Percentiles rank a stretch among this genome's conserved stretches.
phyloP scores from a whole-genome alignment of 2,113 vertebrate genomes.

The Dunckerocampus dactyliophorus region DNA sequence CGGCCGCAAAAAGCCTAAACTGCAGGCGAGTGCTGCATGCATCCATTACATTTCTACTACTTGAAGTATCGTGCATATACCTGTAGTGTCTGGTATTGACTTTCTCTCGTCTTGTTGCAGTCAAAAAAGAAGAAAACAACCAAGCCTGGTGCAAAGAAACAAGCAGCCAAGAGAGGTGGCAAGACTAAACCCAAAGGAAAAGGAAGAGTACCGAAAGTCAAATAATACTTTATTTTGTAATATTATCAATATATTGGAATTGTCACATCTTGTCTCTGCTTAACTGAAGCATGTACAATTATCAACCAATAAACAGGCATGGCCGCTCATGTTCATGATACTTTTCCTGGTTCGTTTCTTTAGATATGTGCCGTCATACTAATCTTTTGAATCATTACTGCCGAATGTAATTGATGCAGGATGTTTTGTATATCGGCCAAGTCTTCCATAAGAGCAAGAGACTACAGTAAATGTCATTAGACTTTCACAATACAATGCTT shows the following conservation, averaged over 20 bases:
- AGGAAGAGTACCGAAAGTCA: conserved; percentile 46
- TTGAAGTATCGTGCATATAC: background rate
- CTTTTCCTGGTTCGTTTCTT: too few relatives aligned
- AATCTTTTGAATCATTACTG: too few relatives aligned
- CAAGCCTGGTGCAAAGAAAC: conserved; percentile 38
- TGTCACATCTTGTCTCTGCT: background rate
- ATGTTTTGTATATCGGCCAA: too few relatives aligned
- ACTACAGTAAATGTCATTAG: too few relatives aligned
- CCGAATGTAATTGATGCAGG: too few relatives aligned
- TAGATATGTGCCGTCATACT: too few relatives aligned
- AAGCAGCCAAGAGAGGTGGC: conserved; percentile 32
- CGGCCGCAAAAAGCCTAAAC: conserved; percentile 59
- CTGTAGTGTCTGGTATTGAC: accelerated
- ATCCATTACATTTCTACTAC: background rate
- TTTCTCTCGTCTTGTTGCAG: conserved; percentile 19
- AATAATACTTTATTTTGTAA: conserved; percentile 28
- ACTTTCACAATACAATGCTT: background rate
- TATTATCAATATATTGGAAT: background rate
- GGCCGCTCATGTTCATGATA: too few relatives aligned
- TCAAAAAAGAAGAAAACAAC: conserved; percentile 48
- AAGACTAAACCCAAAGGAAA: conserved; percentile 36
- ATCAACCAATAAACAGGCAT: conserved; percentile 13
- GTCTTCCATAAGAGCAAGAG: too few relatives aligned
- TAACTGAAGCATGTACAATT: conserved; percentile 1
- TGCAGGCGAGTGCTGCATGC: conserved; percentile 51